These are phyloP conservation scores for Rhogogaster chlorosoma DNA, from an alignment of 2,888 invertebrate species.

Conservation along the genomic window DNA sequence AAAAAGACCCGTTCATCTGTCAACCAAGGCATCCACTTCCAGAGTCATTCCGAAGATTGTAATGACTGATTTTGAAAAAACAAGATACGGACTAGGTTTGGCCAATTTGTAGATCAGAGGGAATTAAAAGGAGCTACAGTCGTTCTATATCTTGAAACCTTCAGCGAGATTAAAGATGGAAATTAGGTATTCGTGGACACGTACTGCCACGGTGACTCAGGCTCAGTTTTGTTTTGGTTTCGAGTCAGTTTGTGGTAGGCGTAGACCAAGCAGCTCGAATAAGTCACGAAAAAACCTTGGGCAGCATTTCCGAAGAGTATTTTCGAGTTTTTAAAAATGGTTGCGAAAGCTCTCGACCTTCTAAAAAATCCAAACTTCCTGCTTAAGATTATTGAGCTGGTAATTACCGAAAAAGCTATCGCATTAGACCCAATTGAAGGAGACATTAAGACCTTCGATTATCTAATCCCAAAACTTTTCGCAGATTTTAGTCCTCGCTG, in stretches of 20 bases:
- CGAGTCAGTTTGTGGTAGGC: conserved; percentile 25
- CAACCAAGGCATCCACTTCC: background rate
- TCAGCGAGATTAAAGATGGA: background rate
- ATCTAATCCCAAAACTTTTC: background rate
- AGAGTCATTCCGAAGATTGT: background rate
- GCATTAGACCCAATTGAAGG: no score
- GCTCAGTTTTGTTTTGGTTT: conserved; percentile 27
- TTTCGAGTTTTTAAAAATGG: background rate
- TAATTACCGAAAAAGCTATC: background rate
- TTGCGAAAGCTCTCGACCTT: background rate
- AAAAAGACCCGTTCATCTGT: conserved; percentile 1
- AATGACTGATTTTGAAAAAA: background rate
- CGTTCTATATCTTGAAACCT: background rate
- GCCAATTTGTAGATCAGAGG: background rate
- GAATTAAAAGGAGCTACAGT: background rate
- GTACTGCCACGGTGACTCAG: background rate
- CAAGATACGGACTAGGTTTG: background rate
- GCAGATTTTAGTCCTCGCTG: conserved; percentile 20
- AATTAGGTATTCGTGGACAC: conserved; percentile 14
- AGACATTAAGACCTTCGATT: background rate
- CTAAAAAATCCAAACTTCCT: conserved; percentile 31
- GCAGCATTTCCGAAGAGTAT: background rate
- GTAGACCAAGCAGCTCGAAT: background rate
- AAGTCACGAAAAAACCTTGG: background rate
- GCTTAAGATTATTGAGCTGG: conserved; percentile 42